Conservation (phyloP, 2,797 vertebrate genomes). For the Enteromius treurensis region DNA sequence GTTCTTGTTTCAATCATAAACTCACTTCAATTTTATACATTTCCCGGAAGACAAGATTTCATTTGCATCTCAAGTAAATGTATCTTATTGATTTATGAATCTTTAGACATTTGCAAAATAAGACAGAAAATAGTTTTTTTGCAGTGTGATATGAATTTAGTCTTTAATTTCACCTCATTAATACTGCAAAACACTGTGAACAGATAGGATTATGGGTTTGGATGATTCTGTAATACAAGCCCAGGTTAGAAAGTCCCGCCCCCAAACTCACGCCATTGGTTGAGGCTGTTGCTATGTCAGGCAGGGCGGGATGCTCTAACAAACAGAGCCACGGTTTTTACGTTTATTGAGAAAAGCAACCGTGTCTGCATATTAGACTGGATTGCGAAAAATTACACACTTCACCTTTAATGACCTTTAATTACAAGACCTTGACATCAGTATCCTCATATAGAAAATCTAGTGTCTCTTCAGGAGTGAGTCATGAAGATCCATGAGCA, state of each 20-base stretch:
- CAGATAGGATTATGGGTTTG: not conserved
- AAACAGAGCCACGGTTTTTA: conserved; percentile 13
- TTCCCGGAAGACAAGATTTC: not conserved
- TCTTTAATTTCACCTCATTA: not conserved
- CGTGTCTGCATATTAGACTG: not conserved
- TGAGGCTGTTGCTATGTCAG: not conserved
- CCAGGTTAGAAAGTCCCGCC: not conserved
- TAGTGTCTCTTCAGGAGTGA: conserved; percentile 18
- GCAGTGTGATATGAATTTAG: not conserved
- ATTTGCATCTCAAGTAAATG: not conserved
- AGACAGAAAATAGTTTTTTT: not conserved
- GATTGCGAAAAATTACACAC: not conserved
- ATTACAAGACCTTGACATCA: conserved; percentile 24
- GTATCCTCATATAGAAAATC: conserved; percentile 5
- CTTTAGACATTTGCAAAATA: not conserved
- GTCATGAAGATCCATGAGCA: conserved; percentile 9
- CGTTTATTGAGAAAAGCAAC: not conserved
- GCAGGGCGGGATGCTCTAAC: not conserved
- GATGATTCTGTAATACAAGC: not conserved
- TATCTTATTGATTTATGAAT: not conserved
- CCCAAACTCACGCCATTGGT: not conserved
- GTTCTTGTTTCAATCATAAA: not conserved
- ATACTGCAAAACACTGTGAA: not conserved
- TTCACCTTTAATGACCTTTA: conserved; percentile 33
- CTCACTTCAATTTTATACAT: not conserved